These are phyloP conservation scores for Stegastes partitus DNA, from an alignment of 2,113 vertebrate genomes.

Conservation along the genomic window DNA sequence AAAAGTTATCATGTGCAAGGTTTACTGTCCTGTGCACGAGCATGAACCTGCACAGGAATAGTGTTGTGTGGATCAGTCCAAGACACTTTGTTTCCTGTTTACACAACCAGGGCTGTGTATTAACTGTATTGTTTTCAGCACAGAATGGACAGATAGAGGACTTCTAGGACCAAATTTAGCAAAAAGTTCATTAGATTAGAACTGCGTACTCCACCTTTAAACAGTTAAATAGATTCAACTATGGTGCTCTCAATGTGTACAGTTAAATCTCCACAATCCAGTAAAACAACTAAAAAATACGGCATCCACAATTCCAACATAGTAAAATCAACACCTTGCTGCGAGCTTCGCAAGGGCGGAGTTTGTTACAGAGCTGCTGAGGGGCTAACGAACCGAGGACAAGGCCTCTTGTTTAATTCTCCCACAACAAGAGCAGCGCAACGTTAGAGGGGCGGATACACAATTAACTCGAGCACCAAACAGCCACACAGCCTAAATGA, in stretches of 20 bases:
- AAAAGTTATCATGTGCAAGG: too few relatives aligned
- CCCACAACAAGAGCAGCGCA: slow-evolving; percentile 26
- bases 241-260: neutral
- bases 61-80: too few relatives aligned
- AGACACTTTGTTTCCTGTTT: too few relatives aligned
- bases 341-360: neutral
- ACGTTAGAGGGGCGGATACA: slow-evolving; percentile 13
- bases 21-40: too few relatives aligned
- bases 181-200: neutral
- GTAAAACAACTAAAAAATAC: neutral
- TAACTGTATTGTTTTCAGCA: neutral
- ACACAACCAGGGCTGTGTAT: too few relatives aligned
- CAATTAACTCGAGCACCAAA: slow-evolving; percentile 34
- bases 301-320: neutral
- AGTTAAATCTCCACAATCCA: neutral
- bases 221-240: neutral
- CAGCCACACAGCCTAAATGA: slow-evolving; percentile 3
- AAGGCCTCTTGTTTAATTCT: slow-evolving; percentile 31
- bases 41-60: too few relatives aligned
- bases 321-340: slow-evolving; percentile 6
- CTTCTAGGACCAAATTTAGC: neutral
- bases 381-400: slow-evolving; percentile 35
- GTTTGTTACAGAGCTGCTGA: neutral
- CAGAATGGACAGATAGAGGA: too few relatives aligned
- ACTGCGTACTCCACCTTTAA: too few relatives aligned